Evolutionary conservation across 2,113 vertebrate genomes (phyloP), one percentile per base, ranked within the genome.

Genomic region (Hippocampus zosterae): DNA sequence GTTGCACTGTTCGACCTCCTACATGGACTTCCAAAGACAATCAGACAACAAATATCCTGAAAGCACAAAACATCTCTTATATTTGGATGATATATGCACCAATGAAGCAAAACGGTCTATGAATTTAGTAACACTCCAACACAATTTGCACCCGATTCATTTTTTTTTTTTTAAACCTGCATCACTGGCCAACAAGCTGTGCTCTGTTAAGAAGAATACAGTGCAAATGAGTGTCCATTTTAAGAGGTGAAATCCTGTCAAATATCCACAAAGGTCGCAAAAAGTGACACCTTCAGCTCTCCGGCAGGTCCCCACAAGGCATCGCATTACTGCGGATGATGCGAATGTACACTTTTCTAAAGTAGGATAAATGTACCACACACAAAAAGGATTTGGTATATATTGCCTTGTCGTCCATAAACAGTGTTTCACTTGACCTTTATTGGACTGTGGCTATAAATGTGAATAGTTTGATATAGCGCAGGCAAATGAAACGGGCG

Each of bases 391-490:
- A 65, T 65, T 65, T 46, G 23, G n/a, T 46, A 18, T 65, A 27
- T 46, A 25, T 23, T 18, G 63, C 12, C 41, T 46, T 46, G 41
- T 48, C n/a, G 5, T 9, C 13, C 12, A 27, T 27, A 21, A 41
- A 46, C 41, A 48, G 23, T 16, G 23, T 25, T 65, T 65, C 42
- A 25, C 13, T 27, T 65, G 63, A 65, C 67, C n/a, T 55, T 68
- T 68, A 56, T 37, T 56, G 50, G 13, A 40, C 52, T 18, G 11
- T 5, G 8, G 21, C 7, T 8, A 23, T 56, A n/a, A 19, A 55
- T 68, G 18, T 67, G 18, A 44, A 44, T 44, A 25, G 62, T 40
- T 63, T 25, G 42, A 64, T 42, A 63, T 11, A n/a, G 37, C 21
- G 10, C 19, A 33, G 42, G 23, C 33, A 44, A 44, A 65, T 65